Evolutionary conservation across 2,888 invertebrate species (phyloP).

Genomic region (Ormyrus labotus): DNA sequence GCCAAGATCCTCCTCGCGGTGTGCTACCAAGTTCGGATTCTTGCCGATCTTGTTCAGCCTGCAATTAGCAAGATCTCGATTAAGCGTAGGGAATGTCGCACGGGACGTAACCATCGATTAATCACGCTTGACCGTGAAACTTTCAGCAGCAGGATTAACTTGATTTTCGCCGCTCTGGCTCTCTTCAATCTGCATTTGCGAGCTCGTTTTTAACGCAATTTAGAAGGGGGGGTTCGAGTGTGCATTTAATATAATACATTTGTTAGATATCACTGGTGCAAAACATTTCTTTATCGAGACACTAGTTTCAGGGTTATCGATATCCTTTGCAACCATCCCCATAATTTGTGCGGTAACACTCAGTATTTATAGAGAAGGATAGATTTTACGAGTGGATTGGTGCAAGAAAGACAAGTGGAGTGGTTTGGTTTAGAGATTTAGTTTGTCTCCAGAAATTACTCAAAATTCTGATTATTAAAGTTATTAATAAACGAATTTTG

Average conservation of each 20-base stretch:
- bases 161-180: slow-evolving; percentile 38
- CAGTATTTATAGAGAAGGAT: slow-evolving; percentile 4
- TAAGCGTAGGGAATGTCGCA: slow-evolving; percentile 76
- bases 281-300: slow-evolving; percentile 16
- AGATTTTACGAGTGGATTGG: neutral
- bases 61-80: slow-evolving; percentile 69
- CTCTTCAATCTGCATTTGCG: neutral
- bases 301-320: neutral
- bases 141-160: slow-evolving; percentile 61
- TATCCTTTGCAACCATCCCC: slow-evolving; percentile 50
- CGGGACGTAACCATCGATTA: slow-evolving; percentile 71
- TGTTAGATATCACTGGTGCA: slow-evolving; percentile 39
- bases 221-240: slow-evolving; percentile 41
- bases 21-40: slow-evolving; percentile 93
- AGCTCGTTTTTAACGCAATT: neutral
- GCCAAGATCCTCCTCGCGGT: slow-evolving; percentile 84
- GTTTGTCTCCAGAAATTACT: too few species aligned
- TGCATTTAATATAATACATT: slow-evolving; percentile 54
- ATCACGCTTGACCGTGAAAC: slow-evolving; percentile 68
- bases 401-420: neutral
- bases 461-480: too few species aligned
- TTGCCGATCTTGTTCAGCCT: slow-evolving; percentile 98
- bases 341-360: slow-evolving; percentile 50
- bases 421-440: neutral
- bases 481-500: too few species aligned